Evolutionary conservation across 1,140 invertebrate species (phyloP).

Genomic region (Plodia interpunctella): DNA sequence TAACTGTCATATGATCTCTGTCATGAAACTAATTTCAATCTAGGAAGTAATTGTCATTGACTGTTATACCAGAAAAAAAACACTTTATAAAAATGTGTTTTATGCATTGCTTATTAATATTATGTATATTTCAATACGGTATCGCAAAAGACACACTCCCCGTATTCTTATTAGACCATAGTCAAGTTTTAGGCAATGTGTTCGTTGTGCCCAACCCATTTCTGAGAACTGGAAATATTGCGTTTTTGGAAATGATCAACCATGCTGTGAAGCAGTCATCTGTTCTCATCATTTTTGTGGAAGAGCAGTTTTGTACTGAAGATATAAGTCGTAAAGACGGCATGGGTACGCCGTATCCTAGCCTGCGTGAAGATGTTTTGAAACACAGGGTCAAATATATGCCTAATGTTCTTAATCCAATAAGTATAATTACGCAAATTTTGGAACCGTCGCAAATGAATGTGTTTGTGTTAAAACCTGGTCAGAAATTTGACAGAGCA

Average conservation of each 20-base stretch:
- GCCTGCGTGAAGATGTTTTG: slow-evolving; percentile 33
- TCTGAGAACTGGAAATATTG: slow-evolving; percentile 24
- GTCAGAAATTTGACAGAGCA: slow-evolving; percentile 34
- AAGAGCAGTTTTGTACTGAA: slow-evolving; percentile 45
- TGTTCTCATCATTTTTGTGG: slow-evolving; percentile 46
- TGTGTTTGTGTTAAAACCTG: slow-evolving; percentile 34
- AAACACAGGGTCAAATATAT: slow-evolving; percentile 39
- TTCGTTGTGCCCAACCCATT: slow-evolving; percentile 38
- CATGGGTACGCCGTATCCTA: slow-evolving; percentile 36
- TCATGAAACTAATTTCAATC: too few species aligned
- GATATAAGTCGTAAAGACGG: slow-evolving; percentile 44
- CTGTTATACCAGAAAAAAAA: too few species aligned
- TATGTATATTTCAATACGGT: background rate
- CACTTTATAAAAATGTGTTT: background rate
- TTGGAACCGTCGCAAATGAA: slow-evolving; percentile 35
- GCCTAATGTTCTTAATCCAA: slow-evolving; percentile 40
- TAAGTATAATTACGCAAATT: slow-evolving; percentile 31
- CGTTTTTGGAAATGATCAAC: slow-evolving; percentile 38
- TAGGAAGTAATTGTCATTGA: too few species aligned
- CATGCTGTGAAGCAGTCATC: slow-evolving; percentile 35
- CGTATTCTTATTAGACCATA: slow-evolving; percentile 43
- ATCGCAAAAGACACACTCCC: slow-evolving; percentile 26
- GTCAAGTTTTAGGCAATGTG: slow-evolving; percentile 27
- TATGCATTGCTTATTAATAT: too few species aligned
- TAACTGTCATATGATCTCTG: too few species aligned